These are phyloP conservation scores for Eudasyphora cyanicolor DNA, from an alignment of 2,888 invertebrate species.

Conservation along the genomic window DNA sequence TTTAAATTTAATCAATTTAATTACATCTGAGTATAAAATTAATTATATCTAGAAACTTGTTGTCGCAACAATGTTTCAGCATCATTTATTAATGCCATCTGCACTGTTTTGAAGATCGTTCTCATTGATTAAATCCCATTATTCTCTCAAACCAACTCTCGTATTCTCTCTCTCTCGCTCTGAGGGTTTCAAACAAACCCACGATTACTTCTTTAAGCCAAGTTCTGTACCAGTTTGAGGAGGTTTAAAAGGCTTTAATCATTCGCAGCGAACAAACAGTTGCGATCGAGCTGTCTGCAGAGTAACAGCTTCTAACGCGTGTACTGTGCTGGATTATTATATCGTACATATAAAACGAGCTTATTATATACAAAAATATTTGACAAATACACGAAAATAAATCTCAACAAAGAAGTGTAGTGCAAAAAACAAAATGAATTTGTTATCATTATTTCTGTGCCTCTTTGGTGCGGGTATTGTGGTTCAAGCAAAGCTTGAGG, in stretches of 20 bases:
- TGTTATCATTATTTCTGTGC: constrained; percentile 24
- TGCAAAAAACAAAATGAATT: constrained; percentile 50
- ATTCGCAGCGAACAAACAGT: not conserved
- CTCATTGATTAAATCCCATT: no score
- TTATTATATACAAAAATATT: not conserved
- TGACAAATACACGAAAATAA: not conserved
- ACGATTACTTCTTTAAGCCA: not conserved
- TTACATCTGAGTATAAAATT: no score
- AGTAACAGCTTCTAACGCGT: not conserved
- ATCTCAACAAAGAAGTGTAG: not conserved
- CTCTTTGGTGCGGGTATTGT: constrained; percentile 20
- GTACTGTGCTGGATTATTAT: no score
- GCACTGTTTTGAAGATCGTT: no score
- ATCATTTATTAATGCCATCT: no score
- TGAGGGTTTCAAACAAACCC: constrained; percentile 27
- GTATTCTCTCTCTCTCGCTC: not conserved
- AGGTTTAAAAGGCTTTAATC: constrained; percentile 52
- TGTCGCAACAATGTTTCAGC: not conserved
- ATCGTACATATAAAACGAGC: no score
- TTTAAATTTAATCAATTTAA: no score
- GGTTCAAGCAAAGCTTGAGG: constrained; percentile 81
- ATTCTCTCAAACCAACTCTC: not conserved
- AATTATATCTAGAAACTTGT: no score
- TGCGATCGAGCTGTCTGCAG: not conserved
- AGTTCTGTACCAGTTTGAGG: not conserved